A percentile compares a stretch with the other conserved stretches of the same genome.
Conservation (phyloP, 2,888 invertebrate genomes). For the Diaphora mendica region DNA sequence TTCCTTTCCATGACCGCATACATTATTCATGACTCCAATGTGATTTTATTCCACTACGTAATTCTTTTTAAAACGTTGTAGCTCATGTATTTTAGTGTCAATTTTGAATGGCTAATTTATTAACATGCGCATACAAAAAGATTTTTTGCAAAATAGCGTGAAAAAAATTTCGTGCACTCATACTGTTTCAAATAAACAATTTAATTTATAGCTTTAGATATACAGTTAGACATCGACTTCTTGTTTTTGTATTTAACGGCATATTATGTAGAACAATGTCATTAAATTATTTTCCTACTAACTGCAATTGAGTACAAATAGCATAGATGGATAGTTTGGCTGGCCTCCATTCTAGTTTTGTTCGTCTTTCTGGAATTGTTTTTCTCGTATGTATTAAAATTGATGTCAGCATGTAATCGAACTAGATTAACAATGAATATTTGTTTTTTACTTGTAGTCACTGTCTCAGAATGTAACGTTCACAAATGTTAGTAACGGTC, state of each 20-base stretch:
- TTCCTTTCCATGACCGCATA: conserved; percentile 72
- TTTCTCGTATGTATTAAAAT: not conserved
- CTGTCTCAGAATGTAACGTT: not conserved
- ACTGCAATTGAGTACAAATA: not conserved
- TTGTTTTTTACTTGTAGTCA: not conserved
- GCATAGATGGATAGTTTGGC: not conserved
- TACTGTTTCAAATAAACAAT: not conserved
- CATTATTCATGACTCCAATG: conserved; percentile 73
- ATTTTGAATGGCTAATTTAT: not conserved
- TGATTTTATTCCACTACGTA: conserved; percentile 69
- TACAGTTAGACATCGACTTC: not conserved
- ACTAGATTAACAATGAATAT: not conserved
- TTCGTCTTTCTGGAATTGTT: not conserved
- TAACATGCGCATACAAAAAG: not conserved
- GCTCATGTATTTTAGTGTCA: not conserved
- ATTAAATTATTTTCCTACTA: not conserved
- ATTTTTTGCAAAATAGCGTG: not conserved
- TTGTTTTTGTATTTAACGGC: not conserved
- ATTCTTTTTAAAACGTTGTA: conserved; percentile 42
- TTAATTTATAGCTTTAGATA: not conserved
- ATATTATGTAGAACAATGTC: not conserved
- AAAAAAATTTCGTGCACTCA: not conserved
- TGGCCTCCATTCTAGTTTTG: not conserved
- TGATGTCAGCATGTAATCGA: not conserved
- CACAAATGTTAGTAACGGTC: not conserved